Conservation (phyloP, 2,113 vertebrate species). For the Gila orcuttii region DNA sequence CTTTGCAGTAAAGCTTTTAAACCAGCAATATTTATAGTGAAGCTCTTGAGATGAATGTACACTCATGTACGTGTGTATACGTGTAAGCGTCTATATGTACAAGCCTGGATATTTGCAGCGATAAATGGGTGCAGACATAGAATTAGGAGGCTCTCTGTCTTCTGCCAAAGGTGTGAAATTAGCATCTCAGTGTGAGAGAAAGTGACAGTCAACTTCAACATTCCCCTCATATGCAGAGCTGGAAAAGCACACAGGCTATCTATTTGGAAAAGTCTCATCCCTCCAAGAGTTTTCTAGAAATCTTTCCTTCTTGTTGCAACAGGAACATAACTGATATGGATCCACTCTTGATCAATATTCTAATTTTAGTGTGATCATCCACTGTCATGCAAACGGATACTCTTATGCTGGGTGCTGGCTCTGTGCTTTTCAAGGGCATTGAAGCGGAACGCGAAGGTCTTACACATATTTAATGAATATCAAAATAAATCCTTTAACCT, state of each 20-base stretch:
- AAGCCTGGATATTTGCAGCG: slow-evolving; percentile 33
- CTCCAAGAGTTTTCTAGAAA: slow-evolving; percentile 28
- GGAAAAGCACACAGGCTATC: slow-evolving; percentile 52
- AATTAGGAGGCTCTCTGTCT: slow-evolving; percentile 56
- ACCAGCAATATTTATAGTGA: neutral
- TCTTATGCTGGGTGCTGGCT: slow-evolving; percentile 57
- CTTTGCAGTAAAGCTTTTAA: neutral
- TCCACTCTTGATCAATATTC: slow-evolving; percentile 72
- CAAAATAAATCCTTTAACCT: slow-evolving; percentile 24
- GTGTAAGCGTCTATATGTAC: slow-evolving; percentile 7
- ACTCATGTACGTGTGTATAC: neutral
- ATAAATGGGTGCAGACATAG: slow-evolving; percentile 43
- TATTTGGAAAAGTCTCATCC: slow-evolving; percentile 7
- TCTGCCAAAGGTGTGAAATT: slow-evolving; percentile 68
- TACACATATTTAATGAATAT: slow-evolving; percentile 34
- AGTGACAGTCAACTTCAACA: slow-evolving; percentile 78
- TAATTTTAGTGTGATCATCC: slow-evolving; percentile 73
- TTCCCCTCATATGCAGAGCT: slow-evolving; percentile 68
- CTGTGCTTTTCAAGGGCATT: slow-evolving; percentile 56
- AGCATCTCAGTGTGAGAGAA: slow-evolving; percentile 67
- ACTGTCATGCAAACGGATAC: slow-evolving; percentile 72
- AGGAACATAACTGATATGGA: slow-evolving; percentile 44
- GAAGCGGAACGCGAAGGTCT: slow-evolving; percentile 7
- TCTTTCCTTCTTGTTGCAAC: slow-evolving; percentile 17
- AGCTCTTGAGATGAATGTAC: neutral